Percentiles rank a stretch among this genome's conserved stretches.
Evolutionary conservation across 1,140 invertebrate genomes (phyloP).

Genomic region (Hormaphis cornu): DNA sequence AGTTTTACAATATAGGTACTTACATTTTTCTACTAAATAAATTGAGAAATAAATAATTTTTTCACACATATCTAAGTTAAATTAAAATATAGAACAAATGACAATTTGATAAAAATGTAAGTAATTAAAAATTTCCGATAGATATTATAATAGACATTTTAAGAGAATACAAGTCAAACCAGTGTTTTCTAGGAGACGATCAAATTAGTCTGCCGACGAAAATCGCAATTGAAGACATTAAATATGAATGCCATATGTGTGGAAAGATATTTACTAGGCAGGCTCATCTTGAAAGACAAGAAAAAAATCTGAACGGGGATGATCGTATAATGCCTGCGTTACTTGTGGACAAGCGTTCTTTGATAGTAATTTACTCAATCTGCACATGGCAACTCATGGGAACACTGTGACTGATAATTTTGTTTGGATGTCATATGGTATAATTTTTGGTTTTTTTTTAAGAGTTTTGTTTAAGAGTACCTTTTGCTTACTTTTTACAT

Average conservation of each 20-base stretch:
- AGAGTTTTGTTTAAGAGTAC: neutral
- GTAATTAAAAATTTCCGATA: no score
- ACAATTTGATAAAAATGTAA: no score
- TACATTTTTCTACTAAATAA: no score
- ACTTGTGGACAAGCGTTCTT: slow-evolving; percentile 37
- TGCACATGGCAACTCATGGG: slow-evolving; percentile 37
- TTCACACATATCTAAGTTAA: no score
- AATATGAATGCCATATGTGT: slow-evolving; percentile 34
- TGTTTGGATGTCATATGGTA: slow-evolving; percentile 36
- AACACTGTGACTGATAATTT: slow-evolving; percentile 37
- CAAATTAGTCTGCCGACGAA: slow-evolving; percentile 29
- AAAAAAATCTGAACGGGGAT: slow-evolving; percentile 31
- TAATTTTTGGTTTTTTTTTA: neutral
- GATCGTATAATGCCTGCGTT: slow-evolving; percentile 33
- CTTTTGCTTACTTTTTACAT: neutral
- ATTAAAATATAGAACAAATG: no score
- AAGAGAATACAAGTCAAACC: slow-evolving; percentile 35
- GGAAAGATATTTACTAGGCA: slow-evolving; percentile 34
- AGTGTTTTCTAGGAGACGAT: slow-evolving; percentile 14
- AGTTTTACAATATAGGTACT: no score
- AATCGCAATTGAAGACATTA: slow-evolving; percentile 32
- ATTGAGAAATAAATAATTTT: no score
- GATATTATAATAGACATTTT: no score
- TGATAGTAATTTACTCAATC: slow-evolving; percentile 35
- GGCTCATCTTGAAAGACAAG: slow-evolving; percentile 35